A percentile compares a stretch with the other conserved stretches of the same genome.
phyloP scores from a whole-genome alignment of 2,113 vertebrate genomes.

The Rutilus rutilus region DNA sequence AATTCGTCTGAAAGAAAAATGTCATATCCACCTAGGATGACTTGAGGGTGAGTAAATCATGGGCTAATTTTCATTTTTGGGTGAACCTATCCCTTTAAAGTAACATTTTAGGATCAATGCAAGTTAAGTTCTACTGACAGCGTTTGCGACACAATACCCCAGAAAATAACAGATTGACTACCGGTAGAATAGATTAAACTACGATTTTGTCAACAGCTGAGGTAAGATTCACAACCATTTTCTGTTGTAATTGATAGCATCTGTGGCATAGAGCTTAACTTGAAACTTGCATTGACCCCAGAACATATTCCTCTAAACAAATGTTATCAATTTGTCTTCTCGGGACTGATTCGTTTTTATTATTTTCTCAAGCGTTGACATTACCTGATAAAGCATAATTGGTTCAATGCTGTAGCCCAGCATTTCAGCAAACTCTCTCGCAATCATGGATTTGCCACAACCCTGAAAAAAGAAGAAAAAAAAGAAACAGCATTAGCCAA shows the following conservation, averaged over 20 bases:
- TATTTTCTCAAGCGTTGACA: neutral
- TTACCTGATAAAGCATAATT: slow-evolving; percentile 97
- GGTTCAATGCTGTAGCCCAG: slow-evolving; percentile 90
- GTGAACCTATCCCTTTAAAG: neutral
- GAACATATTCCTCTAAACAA: neutral
- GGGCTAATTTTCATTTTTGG: too few species aligned
- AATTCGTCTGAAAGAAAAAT: too few species aligned
- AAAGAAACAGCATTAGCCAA: neutral
- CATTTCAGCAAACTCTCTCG: slow-evolving; percentile 87
- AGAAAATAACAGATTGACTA: neutral
- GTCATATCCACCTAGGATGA: too few species aligned
- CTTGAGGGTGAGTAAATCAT: too few species aligned
- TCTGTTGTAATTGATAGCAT: neutral
- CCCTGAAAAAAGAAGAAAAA: slow-evolving; percentile 76
- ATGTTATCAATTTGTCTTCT: neutral
- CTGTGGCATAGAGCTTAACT: neutral
- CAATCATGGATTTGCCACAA: slow-evolving; percentile 93
- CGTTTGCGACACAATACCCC: neutral
- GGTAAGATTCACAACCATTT: neutral
- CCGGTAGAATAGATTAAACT: neutral
- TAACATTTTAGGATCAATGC: neutral
- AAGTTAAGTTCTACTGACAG: neutral
- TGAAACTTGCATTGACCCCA: neutral
- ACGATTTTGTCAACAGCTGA: neutral
- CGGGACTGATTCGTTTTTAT: neutral